Evolutionary conservation across 1,140 invertebrate species (phyloP).

Genomic region (Drosophila lini): DNA sequence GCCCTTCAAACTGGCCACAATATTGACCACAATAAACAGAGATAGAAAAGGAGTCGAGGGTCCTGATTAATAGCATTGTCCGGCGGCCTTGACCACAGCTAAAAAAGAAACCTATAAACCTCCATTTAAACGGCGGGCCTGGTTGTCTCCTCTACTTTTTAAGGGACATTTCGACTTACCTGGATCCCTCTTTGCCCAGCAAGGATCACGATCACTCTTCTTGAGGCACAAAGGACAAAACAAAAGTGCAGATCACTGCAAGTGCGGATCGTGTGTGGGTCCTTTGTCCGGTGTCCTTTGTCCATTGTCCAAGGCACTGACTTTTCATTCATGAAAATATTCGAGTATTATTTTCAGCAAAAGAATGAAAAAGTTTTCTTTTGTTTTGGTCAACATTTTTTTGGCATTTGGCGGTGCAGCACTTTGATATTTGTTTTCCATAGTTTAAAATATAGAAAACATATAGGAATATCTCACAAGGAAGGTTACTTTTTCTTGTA

Average conservation of each 20-base stretch:
- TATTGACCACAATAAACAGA: conserved; percentile 69
- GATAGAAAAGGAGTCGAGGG: conserved; percentile 20
- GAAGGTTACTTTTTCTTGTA: conserved; percentile 2
- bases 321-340: conserved; percentile 72
- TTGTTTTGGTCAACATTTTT: conserved; percentile 51
- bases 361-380: conserved; percentile 39
- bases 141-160: conserved; percentile 11
- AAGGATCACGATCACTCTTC: conserved; percentile 18
- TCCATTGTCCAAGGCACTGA: conserved; percentile 52
- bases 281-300: conserved; percentile 55
- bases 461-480: not conserved
- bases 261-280: conserved; percentile 59
- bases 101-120: conserved; percentile 56
- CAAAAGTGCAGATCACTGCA: conserved; percentile 77
- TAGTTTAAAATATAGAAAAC: conserved; percentile 12
- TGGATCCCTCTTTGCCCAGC: conserved; percentile 5
- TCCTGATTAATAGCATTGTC: conserved; percentile 66
- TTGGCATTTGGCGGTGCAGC: conserved; percentile 46
- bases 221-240: conserved; percentile 32
- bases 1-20: conserved; percentile 62
- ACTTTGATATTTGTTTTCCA: conserved; percentile 68
- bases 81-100: conserved; percentile 47
- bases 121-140: conserved; percentile 26
- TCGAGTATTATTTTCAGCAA: conserved; percentile 19
- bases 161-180: conserved; percentile 24